A percentile compares a stretch with the other conserved stretches of the same genome.
phyloP scores from a whole-genome alignment of 1,140 invertebrate species.

The Drosophila biarmipes region DNA sequence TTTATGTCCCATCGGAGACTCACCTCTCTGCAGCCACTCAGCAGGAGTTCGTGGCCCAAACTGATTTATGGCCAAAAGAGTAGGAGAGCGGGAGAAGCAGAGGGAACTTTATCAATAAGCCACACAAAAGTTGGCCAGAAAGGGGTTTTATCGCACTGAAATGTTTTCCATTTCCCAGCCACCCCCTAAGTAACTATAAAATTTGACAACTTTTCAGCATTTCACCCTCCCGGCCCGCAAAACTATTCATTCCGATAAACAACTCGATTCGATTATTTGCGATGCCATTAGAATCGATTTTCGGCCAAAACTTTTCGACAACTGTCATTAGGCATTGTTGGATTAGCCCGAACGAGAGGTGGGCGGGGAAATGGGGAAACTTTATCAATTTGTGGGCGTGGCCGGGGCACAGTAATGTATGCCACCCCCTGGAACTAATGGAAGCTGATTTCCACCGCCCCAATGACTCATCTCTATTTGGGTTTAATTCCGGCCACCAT shows the following conservation, averaged over 20 bases:
- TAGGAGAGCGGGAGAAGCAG: neutral
- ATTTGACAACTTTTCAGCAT: conserved; percentile 60
- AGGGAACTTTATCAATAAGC: conserved; percentile 69
- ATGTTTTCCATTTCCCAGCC: conserved; percentile 36
- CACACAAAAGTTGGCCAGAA: conserved; percentile 39
- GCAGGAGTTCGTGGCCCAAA: conserved; percentile 30
- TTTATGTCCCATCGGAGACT: conserved; percentile 38
- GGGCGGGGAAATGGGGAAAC: conserved; percentile 41
- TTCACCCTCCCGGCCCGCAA: neutral
- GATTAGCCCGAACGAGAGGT: conserved; percentile 26
- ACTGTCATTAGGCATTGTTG: conserved; percentile 80
- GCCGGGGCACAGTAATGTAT: conserved; percentile 67
- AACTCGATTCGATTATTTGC: conserved; percentile 77
- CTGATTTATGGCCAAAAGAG: conserved; percentile 48
- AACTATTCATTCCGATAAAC: conserved; percentile 60
- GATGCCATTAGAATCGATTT: conserved; percentile 81
- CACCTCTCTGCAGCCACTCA: conserved; percentile 28
- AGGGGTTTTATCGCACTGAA: conserved; percentile 33
- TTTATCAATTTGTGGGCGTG: conserved; percentile 80
- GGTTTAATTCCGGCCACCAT: conserved; percentile 52
- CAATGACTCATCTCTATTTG: conserved; percentile 68
- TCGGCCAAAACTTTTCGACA: conserved; percentile 67
- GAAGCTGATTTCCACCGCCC: conserved; percentile 28
- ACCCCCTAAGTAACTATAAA: conserved; percentile 67
- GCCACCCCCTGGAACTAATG: conserved; percentile 59